Percentiles rank a stretch among this genome's conserved stretches.
Conservation (phyloP, 2,888 invertebrate genomes). For the Adineta ricciae region DNA sequence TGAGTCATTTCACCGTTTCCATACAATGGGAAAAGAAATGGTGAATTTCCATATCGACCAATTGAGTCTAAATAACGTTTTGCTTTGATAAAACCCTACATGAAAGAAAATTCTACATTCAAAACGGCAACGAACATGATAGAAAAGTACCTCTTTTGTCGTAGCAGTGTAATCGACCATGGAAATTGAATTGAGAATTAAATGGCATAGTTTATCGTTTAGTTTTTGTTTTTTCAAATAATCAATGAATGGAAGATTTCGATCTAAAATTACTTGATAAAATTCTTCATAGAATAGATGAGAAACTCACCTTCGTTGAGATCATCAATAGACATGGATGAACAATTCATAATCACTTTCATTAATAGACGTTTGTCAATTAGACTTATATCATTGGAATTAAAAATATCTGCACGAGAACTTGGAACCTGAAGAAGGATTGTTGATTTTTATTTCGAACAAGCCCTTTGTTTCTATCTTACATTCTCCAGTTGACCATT, state of each 20-base stretch:
- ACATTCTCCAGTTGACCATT: constrained; percentile 52
- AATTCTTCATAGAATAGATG: background rate
- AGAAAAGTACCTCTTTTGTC: background rate
- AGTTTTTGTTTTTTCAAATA: constrained; percentile 21
- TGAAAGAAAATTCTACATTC: background rate
- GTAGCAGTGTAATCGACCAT: constrained; percentile 49
- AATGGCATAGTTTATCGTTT: background rate
- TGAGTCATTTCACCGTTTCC: constrained; percentile 91
- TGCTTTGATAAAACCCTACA: constrained; percentile 64
- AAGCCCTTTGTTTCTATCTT: background rate
- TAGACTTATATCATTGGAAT: constrained; percentile 74
- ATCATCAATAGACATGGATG: constrained; percentile 47
- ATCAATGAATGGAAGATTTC: background rate
- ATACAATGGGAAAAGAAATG: constrained; percentile 90
- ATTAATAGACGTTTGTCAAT: constrained; percentile 87
- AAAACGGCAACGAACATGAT: background rate
- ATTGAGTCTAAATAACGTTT: constrained; percentile 77
- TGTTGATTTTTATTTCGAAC: constrained; percentile 32
- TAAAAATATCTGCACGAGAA: constrained; percentile 87
- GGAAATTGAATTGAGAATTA: constrained; percentile 56
- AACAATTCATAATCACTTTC: constrained; percentile 75
- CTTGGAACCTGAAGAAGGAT: constrained; percentile 64
- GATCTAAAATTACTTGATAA: background rate
- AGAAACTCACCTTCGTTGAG: constrained; percentile 53
- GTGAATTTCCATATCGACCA: constrained; percentile 89